Conservation (phyloP, 2,888 invertebrate genomes). For the Tenthredo amoena region DNA sequence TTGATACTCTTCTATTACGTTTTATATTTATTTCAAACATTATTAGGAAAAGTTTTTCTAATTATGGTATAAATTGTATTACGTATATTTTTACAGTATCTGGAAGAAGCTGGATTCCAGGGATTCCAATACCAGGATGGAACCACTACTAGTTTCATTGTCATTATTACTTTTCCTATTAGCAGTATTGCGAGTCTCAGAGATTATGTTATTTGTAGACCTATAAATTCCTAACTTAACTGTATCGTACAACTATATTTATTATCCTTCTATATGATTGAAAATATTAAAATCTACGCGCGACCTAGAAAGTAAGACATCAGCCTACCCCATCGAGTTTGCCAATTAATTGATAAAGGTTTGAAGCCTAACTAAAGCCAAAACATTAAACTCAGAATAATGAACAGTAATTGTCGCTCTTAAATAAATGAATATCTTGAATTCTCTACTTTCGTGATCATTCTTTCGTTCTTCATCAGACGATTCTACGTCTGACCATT, state of each 20-base stretch:
- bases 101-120: conserved; percentile 67
- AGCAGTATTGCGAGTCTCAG: conserved; percentile 22
- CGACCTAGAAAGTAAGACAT: background rate
- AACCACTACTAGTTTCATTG: conserved; percentile 59
- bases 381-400: background rate
- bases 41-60: background rate
- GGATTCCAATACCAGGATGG: conserved; percentile 67
- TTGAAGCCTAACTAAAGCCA: background rate
- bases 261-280: background rate
- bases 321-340: background rate
- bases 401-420: background rate
- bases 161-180: background rate
- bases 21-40: background rate
- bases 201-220: conserved; percentile 39
- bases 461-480: background rate
- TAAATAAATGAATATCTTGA: background rate
- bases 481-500: background rate
- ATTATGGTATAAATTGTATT: conserved; percentile 3
- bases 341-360: background rate
- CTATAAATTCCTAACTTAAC: conserved; percentile 26
- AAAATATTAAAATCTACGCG: background rate
- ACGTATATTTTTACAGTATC: conserved; percentile 56
- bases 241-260: background rate
- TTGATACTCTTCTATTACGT: background rate
- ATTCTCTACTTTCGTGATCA: background rate